Evolutionary conservation across 2,113 vertebrate genomes (phyloP), one percentile per base, ranked within the genome.

Genomic region (Lampris megalopsis): DNA sequence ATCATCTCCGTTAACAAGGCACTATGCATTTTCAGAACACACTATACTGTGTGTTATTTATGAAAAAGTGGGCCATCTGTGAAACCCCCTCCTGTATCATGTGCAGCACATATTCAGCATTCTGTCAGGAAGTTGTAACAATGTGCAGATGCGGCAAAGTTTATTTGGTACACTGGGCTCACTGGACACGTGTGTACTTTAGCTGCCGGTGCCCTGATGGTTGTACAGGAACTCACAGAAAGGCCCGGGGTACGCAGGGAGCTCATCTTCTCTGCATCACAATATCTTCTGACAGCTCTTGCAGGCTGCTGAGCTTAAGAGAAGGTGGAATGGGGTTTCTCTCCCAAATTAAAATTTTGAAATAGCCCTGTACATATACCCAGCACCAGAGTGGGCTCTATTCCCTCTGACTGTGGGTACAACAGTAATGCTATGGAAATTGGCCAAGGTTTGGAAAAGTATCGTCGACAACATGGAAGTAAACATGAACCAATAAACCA

Each of bases 61-160:
- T 56, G 43, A 65, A 68, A 86, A 86, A 86, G 74, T 84, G 79
- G 83, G 83, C 75, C 88, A 88, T 83, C 79, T 67, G 88, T 60
- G 59, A 24, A 60, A 63, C 68, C 70, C 43, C 0, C 68, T 11
- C 63, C 64, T 4, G n/a, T 68, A 57, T 60, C 13, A 37, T 37
- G 82, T 83, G 75, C 63, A 73, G 48, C 49, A 79, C 86, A 37
- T 37, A 75, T 78, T 90, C 86, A 88, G 86, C 89, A 86, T 79
- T 70, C 85, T 86, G 85, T 90, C 86, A 77, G 61, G 38, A 47
- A 56, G 10, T 24, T 24, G 24, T 24, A 24, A 24, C 73, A 35
- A 84, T 79, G 76, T 80, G 86, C 86, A 43, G 72, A 87, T 66
- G 60, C 54, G 1, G 86, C 86, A 77, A 6, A 78, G 38, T 66